Conservation (phyloP, 2,888 invertebrate genomes). For the Eristalis pertinax region DNA sequence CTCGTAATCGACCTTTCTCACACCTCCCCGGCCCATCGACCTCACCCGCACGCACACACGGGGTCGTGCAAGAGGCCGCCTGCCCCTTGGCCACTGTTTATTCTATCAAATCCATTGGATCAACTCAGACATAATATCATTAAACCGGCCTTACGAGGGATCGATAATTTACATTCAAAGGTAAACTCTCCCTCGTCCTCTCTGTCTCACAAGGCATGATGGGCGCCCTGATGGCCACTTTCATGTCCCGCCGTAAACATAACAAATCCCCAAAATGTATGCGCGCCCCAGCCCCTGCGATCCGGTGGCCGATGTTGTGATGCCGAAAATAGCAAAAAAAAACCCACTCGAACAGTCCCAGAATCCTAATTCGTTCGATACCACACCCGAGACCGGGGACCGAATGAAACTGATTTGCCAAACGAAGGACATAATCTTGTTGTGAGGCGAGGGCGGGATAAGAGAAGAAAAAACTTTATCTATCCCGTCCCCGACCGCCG, state of each 20-base stretch:
- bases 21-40: neutral
- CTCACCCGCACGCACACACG: neutral
- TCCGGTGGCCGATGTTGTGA: neutral
- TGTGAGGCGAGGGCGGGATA: neutral
- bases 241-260: conserved; percentile 12
- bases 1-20: neutral
- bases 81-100: neutral
- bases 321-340: conserved; percentile 22
- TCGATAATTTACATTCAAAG: conserved; percentile 22
- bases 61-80: neutral
- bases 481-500: conserved; percentile 7
- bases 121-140: conserved; percentile 16
- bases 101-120: conserved; percentile 10
- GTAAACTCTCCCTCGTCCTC: neutral
- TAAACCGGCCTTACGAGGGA: neutral
- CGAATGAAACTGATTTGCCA: conserved; percentile 45
- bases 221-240: neutral
- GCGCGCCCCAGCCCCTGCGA: neutral
- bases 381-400: conserved; percentile 17
- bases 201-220: too few species aligned
- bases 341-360: conserved; percentile 35
- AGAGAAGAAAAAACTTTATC: conserved; percentile 50
- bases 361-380: conserved; percentile 59
- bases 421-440: conserved; percentile 58
- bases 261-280: conserved; percentile 27